Evolutionary conservation across 2,113 vertebrate species (phyloP).

Genomic region (Columba janthina): DNA sequence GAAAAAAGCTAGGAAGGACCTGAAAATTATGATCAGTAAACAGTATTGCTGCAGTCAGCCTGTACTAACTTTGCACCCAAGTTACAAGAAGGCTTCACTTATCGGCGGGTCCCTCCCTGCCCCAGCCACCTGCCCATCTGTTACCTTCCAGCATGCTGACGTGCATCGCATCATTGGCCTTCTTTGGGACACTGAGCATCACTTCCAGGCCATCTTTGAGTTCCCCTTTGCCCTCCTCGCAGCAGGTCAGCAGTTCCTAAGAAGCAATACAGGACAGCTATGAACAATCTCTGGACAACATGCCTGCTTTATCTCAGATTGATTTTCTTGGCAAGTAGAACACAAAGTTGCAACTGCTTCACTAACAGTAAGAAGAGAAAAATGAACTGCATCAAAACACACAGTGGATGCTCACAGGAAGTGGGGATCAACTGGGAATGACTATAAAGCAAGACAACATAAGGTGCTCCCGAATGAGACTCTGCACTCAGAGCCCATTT

Average conservation of each 20-base stretch:
- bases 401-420: neutral
- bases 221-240: slow-evolving; percentile 97
- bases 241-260: slow-evolving; percentile 95
- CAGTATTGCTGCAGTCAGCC: neutral
- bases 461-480: neutral
- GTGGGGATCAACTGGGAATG: neutral
- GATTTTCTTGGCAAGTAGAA: too few relatives aligned
- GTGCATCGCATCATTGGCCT: slow-evolving; percentile 98
- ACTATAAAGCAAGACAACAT: neutral
- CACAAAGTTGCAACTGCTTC: neutral
- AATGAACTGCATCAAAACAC: neutral
- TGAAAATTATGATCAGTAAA: neutral
- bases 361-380: neutral
- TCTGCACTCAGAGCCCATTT: neutral
- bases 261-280: neutral
- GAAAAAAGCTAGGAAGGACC: neutral
- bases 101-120: neutral
- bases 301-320: neutral
- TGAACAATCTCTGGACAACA: neutral
- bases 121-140: neutral
- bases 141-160: slow-evolving; percentile 98
- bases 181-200: slow-evolving; percentile 97
- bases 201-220: slow-evolving; percentile 98
- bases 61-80: neutral
- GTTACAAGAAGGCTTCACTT: neutral